A percentile compares a stretch with the other conserved stretches of the same genome.
Conservation (phyloP, 2,113 vertebrate genomes). For the Fukomys damarensis region DNA sequence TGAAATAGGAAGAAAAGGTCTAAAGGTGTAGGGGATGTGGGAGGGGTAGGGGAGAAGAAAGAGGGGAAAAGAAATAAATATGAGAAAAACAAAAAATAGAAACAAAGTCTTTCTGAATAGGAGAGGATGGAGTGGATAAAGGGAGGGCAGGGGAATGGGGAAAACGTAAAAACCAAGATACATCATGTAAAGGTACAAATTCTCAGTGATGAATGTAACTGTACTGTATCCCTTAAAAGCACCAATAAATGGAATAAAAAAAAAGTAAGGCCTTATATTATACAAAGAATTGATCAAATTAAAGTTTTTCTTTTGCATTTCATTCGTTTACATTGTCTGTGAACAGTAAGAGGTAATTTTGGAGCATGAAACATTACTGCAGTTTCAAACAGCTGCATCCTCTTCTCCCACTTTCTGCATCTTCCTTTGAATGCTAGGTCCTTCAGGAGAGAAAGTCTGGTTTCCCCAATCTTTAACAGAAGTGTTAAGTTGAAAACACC, state of each 20-base stretch:
- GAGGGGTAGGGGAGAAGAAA: too few relatives aligned
- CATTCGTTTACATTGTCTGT: neutral
- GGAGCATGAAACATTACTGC: neutral
- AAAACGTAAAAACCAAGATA: too few relatives aligned
- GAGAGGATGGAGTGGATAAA: too few relatives aligned
- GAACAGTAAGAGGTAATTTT: neutral
- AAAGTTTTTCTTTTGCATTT: neutral
- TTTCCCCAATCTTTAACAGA: neutral
- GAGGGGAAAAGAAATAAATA: too few relatives aligned
- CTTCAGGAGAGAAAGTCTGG: neutral
- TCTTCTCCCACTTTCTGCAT: neutral
- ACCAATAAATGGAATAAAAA: neutral
- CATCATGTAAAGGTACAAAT: too few relatives aligned
- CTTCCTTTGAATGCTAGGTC: neutral
- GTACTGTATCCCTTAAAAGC: too few relatives aligned
- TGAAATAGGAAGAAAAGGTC: too few relatives aligned
- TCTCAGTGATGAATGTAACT: too few relatives aligned
- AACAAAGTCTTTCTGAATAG: too few relatives aligned
- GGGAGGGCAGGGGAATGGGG: too few relatives aligned
- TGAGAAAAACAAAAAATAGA: too few relatives aligned
- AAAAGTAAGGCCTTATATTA: neutral
- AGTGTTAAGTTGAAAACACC: neutral
- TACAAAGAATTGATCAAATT: neutral
- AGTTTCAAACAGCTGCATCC: neutral
- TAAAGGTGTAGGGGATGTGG: too few relatives aligned